Evolutionary conservation across 1,140 invertebrate species (phyloP).

Genomic region (Nephotettix cincticeps): DNA sequence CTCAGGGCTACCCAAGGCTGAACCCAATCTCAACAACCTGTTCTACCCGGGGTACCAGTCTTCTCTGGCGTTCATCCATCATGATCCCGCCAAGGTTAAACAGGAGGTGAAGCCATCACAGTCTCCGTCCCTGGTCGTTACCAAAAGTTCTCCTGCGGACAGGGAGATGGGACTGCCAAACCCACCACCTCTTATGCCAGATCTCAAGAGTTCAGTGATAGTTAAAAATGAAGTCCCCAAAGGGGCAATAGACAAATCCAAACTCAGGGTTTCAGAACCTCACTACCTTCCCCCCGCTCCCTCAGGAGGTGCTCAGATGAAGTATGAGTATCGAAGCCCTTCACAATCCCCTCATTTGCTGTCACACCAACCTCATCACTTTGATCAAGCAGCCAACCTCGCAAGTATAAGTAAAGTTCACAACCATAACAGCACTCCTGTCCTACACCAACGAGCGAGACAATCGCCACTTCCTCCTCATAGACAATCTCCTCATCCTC

Average conservation of each 20-base stretch:
- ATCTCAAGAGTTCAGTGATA: conserved; percentile 73
- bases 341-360: conserved; percentile 51
- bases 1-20: conserved; percentile 58
- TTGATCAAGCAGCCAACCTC: conserved; percentile 35
- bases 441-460: conserved; percentile 33
- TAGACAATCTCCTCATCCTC: conserved; percentile 35
- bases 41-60: conserved; percentile 68
- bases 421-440: conserved; percentile 4
- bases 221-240: conserved; percentile 68
- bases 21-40: conserved; percentile 69
- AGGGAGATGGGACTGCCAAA: conserved; percentile 58
- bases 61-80: conserved; percentile 48
- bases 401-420: conserved; percentile 40
- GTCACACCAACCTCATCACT: conserved; percentile 24
- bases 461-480: conserved; percentile 44
- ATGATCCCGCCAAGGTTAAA: conserved; percentile 50
- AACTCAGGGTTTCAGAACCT: conserved; percentile 52
- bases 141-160: conserved; percentile 49
- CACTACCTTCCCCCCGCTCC: conserved; percentile 58
- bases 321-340: conserved; percentile 58
- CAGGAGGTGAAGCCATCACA: conserved; percentile 43
- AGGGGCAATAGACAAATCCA: conserved; percentile 54
- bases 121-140: conserved; percentile 43
- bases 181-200: conserved; percentile 60
- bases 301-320: conserved; percentile 45